phyloP scores from a whole-genome alignment of 2,113 vertebrate species.

The Porphyrio hochstetteri region DNA sequence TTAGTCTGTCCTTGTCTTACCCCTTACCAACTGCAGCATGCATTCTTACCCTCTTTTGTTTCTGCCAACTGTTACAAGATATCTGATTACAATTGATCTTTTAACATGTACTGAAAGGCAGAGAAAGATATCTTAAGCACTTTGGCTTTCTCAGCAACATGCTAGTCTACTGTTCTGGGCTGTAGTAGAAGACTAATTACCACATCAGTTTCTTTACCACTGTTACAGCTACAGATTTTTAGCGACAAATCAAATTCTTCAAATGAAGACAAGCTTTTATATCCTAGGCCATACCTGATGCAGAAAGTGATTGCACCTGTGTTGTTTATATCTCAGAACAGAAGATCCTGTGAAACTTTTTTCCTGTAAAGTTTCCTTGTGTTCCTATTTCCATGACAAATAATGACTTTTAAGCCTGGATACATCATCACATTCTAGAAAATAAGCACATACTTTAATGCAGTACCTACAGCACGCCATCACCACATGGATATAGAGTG shows the following conservation, averaged over 20 bases:
- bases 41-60: neutral
- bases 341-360: neutral
- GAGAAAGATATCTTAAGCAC: neutral
- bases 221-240: neutral
- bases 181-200: neutral
- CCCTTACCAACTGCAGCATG: neutral
- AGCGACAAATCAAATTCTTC: neutral
- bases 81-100: neutral
- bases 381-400: neutral
- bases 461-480: neutral
- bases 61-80: neutral
- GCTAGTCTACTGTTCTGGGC: neutral
- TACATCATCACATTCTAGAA: neutral
- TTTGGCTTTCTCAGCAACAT: neutral
- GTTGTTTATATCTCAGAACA: neutral
- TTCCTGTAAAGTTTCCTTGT: neutral
- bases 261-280: neutral
- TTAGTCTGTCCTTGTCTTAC: neutral
- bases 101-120: neutral
- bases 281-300: neutral
- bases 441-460: neutral
- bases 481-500: neutral
- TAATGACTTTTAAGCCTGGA: neutral
- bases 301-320: neutral
- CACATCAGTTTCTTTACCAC: neutral